A percentile compares a stretch with the other conserved stretches of the same genome.
Conservation (phyloP, 2,888 invertebrate genomes). For the Neuroscelio doddi region DNA sequence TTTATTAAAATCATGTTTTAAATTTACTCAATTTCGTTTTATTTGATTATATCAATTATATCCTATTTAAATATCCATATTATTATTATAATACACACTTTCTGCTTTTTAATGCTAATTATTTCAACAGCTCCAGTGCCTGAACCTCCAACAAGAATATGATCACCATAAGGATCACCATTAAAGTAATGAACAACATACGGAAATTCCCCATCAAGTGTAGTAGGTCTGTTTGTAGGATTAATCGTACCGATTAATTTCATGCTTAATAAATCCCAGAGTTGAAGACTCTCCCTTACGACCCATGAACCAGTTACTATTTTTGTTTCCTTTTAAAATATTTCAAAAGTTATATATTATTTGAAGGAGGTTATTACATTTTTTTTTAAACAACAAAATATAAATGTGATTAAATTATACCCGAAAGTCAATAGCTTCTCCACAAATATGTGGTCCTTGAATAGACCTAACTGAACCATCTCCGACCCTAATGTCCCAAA, state of each 20-base stretch:
- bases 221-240: conserved; percentile 73
- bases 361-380: background rate
- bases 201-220: conserved; percentile 76
- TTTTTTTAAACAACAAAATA: background rate
- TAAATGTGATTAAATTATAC: conserved; percentile 67
- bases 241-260: conserved; percentile 72
- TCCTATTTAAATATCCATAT: background rate
- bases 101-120: conserved; percentile 61
- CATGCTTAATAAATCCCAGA: conserved; percentile 75
- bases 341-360: background rate
- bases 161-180: conserved; percentile 61
- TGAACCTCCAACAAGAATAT: conserved; percentile 64
- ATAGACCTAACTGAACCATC: conserved; percentile 75
- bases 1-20: too few species aligned
- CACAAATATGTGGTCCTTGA: conserved; percentile 75
- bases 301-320: conserved; percentile 76
- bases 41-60: too few species aligned
- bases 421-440: conserved; percentile 75
- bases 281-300: conserved; percentile 73
- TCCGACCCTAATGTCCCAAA: conserved; percentile 75
- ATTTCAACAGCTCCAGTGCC: conserved; percentile 66
- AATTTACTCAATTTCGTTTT: too few species aligned
- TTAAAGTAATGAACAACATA: conserved; percentile 74
- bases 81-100: conserved; percentile 42
- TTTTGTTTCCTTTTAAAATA: conserved; percentile 71